Evolutionary conservation across 2,888 invertebrate genomes (phyloP), one percentile per base, ranked within the genome.

Genomic region (Andrena fulva): DNA sequence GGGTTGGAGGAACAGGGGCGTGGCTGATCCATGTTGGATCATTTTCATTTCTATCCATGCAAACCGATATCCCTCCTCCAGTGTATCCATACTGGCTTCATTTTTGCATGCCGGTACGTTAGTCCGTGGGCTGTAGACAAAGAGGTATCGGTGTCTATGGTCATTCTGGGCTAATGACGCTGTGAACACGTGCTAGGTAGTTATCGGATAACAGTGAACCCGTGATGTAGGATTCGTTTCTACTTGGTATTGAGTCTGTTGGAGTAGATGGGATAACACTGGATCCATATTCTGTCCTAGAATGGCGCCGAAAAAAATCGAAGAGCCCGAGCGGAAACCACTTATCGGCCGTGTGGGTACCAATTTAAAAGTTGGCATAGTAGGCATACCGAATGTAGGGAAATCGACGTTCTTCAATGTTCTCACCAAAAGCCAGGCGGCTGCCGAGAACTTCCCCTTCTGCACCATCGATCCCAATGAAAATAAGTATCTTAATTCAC

Each of bases 381-480:
- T 98, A 81, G 98, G 98, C 67, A 96, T 99, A 76, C 99, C 99
- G 35, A 99, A 99, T 95, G 99, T 99, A 83, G 99, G 99, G 82
- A 99, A 99, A 95, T 99, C 99, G 8, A 99, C 99, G 69, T 99
- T 99, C 95, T 99, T 99, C 96, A 99, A 99, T 95, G 99, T 99
- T 31, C 95, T 99, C 85, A 99, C 99, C 42, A 99, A 99, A 94
- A 99, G 99, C 94, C 97, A 98, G 92, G 99, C 98, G 6, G 97
- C 99, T n/a, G 99, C 99, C 70, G 99, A 99, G 94, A 99, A 99
- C 94, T 99, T 99, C 94, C 99, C 99, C 0, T 99, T 99, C 96
- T 99, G 99, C 95, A 99, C 99, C 94, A 99, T 99, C 94, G 99
- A 99, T 95, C 99, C 99, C 66, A 99, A 99, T 98, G 99, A 99